Evolutionary conservation across 2,888 invertebrate genomes (phyloP), one percentile per base, ranked within the genome.

Genomic region (Chaetogeoica ovagalla): DNA sequence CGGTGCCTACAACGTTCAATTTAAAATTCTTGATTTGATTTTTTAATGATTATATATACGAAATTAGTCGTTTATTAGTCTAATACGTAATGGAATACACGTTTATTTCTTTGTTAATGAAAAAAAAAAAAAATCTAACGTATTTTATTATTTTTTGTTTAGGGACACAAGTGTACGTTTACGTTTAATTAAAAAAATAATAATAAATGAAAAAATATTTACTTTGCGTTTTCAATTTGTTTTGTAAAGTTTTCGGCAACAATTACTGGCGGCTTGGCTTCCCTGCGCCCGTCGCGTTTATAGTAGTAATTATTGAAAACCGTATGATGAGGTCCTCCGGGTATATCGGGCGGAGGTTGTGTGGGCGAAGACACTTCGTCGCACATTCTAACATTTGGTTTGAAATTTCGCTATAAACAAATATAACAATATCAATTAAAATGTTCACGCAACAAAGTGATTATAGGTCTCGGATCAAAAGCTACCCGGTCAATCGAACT

Each of bases 301-400:
- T 88, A 93, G 85, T 98, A 97, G 86, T 96, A 95, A 86, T 97
- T 96, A 69, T 90, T 90, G 19, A 92, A 90, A 82, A 94, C 88
- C 84, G 91, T 90, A 86, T 94, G 93, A 52, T 92, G 88, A 2
- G 93, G 92, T 15, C 96, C 97, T 82, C 91, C 93, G 30, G 95
- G 97, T 73, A 96, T 86, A 79, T 89, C 86, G 68, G 96, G 97
- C 21, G 88, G 92, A 39, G 95, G 95, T 85, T 94, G 95, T 75
- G 92, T 92, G 84, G 97, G 91, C 15, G 90, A 88, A 4, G 94
- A 87, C 60, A 93, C 15, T 5, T 88, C 86, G 57, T 92, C 90
- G 83, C 91, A 90, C 85, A 91, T 94, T 83, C 95, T 89, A 68
- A 93, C 85, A 0, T 91, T 89, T 81, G 88, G 87, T 2, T 87